These are phyloP conservation scores for Thinocorus orbignyianus DNA, from an alignment of 2,113 vertebrate genomes.

Conservation along the genomic window DNA sequence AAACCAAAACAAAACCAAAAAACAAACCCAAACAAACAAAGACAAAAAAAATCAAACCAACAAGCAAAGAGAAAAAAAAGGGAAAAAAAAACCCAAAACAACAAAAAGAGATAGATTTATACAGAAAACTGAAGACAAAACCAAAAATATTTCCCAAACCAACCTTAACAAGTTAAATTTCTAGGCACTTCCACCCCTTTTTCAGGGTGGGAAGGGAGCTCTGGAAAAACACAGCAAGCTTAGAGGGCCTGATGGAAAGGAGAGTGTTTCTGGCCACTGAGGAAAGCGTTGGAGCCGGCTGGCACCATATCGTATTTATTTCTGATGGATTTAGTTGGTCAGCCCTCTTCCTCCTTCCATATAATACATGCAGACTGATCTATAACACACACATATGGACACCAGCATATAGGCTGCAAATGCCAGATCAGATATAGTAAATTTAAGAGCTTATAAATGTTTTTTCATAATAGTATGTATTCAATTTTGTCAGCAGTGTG, in stretches of 20 bases:
- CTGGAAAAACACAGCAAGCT: neutral
- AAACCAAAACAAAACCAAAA: neutral
- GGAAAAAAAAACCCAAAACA: neutral
- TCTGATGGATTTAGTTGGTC: conserved; percentile 12
- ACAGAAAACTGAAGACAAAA: neutral
- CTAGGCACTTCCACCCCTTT: neutral
- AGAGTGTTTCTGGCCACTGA: neutral
- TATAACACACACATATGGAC: conserved; percentile 16
- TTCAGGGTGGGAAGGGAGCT: neutral
- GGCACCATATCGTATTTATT: neutral
- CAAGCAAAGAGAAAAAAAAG: neutral
- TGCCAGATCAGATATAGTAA: conserved; percentile 35
- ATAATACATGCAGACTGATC: neutral
- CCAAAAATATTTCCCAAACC: neutral
- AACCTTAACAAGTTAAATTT: neutral
- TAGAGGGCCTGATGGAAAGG: neutral
- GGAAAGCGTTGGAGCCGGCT: neutral
- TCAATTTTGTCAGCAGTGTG: neutral
- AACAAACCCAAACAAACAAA: neutral
- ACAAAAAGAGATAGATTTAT: neutral
- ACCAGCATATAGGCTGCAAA: conserved; percentile 28
- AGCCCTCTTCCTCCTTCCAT: neutral
- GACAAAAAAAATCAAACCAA: neutral
- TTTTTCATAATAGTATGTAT: neutral
- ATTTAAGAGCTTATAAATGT: conserved; percentile 42